Conservation (phyloP, 2,113 vertebrate species). For the Lampris incognitus region DNA sequence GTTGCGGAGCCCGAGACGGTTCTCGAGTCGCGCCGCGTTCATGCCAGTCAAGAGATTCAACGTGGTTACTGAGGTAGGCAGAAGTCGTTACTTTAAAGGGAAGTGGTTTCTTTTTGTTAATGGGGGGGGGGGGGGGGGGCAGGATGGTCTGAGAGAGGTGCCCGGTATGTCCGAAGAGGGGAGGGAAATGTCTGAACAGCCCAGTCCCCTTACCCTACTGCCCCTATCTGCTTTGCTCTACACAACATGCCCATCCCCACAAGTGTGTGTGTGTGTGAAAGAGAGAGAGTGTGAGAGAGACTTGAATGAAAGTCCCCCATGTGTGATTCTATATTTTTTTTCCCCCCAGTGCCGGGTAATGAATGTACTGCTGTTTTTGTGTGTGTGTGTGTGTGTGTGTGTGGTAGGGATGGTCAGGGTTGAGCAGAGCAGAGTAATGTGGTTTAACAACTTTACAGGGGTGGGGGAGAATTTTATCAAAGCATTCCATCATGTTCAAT, state of each 20-base stretch:
- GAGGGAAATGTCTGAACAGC: constrained; percentile 64
- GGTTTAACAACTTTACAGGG: constrained; percentile 54
- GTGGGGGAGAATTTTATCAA: constrained; percentile 52
- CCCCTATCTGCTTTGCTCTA: constrained; percentile 46
- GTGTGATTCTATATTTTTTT: constrained; percentile 24
- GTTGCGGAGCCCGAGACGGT: constrained; percentile 21
- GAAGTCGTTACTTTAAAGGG: constrained; percentile 21
- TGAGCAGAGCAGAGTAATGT: constrained; percentile 50
- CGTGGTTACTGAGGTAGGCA: constrained; percentile 66
- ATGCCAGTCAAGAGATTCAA: constrained; percentile 77
- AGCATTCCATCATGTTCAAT: constrained; percentile 88
- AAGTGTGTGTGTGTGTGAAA: not conserved
- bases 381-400: constrained; percentile 27
- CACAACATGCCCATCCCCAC: constrained; percentile 37
- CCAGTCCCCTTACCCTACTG: constrained; percentile 62
- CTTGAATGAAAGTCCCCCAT: constrained; percentile 16
- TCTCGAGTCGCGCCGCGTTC: constrained; percentile 75
- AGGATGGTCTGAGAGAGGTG: constrained; percentile 56
- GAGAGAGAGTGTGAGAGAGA: constrained; percentile 8
- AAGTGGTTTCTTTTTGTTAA: not conserved
- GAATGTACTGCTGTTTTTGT: constrained; percentile 13
- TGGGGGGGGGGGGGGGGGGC: not conserved
- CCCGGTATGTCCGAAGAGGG: constrained; percentile 46
- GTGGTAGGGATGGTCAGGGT: constrained; percentile 34
- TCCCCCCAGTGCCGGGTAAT: constrained; percentile 43